Evolutionary conservation across 1,140 invertebrate species (phyloP), one percentile per base, ranked within the genome.

Genomic region (Gonatopus flavifemur): DNA sequence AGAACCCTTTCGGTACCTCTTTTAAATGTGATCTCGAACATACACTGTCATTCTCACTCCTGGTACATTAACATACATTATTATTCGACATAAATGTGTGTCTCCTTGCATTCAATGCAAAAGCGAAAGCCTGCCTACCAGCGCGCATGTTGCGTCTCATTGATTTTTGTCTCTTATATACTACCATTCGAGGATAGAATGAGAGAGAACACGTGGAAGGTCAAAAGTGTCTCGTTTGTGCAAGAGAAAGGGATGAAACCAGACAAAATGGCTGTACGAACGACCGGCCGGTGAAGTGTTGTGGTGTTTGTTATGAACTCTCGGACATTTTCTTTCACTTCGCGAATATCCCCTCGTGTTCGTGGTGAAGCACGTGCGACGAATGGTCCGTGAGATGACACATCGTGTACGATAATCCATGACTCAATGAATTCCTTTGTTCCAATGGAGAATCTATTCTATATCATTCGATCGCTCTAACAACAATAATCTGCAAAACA

Each of bases 301-400:
- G 48, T 54, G 43, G 50, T 60, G n/a, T 57, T 52, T 61, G 49
- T 53, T 56, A 52, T 60, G 52, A 64, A 32, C 55, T 37, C 55
- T 22, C 28, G 22, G n/a, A 28, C 35, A 28, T 49, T n/a, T n/a
- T n/a, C n/a, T n/a, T n/a, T n/a, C n/a, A n/a, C n/a, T n/a, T 41
- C 35, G 51, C 32, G 52, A 55, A 39, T 49, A 57, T 57, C 49
- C 52, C 43, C 50, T 44, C 51, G 36, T 24, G 37, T 25, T 55
- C 47, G 44, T 57, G 35, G 35, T 35, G 28, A 42, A 24, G 38
- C 52, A 24, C 25, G 8, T 2, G n/a, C 38, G 2, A 9, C 18
- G 15, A 10, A 24, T 5, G 19, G 9, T 28, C 8, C n/a, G n/a
- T n/a, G n/a, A n/a, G n/a, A n/a, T n/a, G n/a, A n/a, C n/a, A n/a